Evolutionary conservation across 2,113 vertebrate genomes (phyloP).

Genomic region (Microtus richardsoni): DNA sequence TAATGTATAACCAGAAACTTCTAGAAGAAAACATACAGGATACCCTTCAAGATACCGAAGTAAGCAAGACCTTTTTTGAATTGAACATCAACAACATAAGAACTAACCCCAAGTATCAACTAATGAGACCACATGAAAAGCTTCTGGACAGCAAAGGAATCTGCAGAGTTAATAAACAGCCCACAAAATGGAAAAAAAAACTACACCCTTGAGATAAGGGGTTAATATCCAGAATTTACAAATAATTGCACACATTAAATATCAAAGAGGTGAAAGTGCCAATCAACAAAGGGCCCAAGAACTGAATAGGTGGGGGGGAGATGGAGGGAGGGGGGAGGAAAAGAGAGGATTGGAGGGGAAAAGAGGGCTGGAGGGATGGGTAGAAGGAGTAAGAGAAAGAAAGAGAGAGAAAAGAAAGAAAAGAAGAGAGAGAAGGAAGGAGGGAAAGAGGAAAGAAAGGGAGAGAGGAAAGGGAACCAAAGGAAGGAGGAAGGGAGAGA

Average conservation of each 20-base stretch:
- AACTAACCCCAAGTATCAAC: neutral
- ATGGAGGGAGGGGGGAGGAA: neutral
- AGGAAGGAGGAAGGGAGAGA: too few species aligned
- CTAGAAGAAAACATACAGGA: neutral
- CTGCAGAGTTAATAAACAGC: neutral
- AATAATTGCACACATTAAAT: neutral
- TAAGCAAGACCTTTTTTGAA: neutral
- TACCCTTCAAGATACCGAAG: neutral
- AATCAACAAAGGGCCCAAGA: neutral
- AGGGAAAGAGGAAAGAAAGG: neutral
- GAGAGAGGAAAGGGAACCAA: too few species aligned
- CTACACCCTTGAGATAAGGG: neutral
- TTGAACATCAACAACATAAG: neutral
- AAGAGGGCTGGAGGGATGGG: neutral
- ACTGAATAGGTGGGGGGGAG: neutral
- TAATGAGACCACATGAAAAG: neutral
- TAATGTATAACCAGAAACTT: neutral
- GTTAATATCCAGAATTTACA: neutral
- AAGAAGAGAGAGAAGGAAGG: too few species aligned
- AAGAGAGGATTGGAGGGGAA: fast-evolving
- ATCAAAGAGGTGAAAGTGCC: neutral
- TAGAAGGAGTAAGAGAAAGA: too few species aligned
- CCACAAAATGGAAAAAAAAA: too few species aligned
- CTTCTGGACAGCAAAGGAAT: neutral
- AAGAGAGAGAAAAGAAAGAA: too few species aligned